Base-by-base conservation (phyloP, 2,888 invertebrate species). In the Oasisia sp. region DNA sequence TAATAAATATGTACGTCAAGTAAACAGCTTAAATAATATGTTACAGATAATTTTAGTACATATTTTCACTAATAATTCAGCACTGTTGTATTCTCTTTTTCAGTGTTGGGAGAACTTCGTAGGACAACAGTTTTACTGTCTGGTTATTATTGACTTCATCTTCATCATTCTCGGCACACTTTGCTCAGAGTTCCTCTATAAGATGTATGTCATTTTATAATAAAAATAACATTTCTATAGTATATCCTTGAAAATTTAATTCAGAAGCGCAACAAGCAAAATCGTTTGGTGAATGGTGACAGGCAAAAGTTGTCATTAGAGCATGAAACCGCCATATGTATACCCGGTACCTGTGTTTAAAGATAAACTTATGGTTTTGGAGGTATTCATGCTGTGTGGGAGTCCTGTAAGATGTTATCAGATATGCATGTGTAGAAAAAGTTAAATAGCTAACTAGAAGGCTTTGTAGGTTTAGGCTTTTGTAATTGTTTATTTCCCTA, bases 61-160 rank as follows among this genome's bases (percentile, higher is more conserved):
- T 38, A 38, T 1, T 38, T 38, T 38, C 4, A 38, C 38, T 38
- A 38, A 38, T 38, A 38, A 38, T 38, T 38, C 38, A 38, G 38
- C 38, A 38, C 38, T 38, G 38, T 38, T 38, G 38, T 38, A 38
- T 38, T 38, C 38, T 38, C 38, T 38, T 38, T 38, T 95, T 96
- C 95, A 97, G 93, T 98, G 98, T 94, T 98, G 98, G 98, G 98
- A 98, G 95, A 98, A 98, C 0, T 98, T 98, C 94, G 97, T 98
- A 0, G 98, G 98, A 0, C 98, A 98, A 95, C 98, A 98, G 94
- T 97, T 98, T 92, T 98, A 98, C 95, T 98, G 98, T 95, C 97
- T 99, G 58, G 97, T 98, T 8, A 94, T 98, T 4, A 97, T 98
- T 0, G 98, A 98, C 96, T 98, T 98, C 94, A 97, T 97, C 0